Conservation (phyloP, 2,113 vertebrate species). For the Crotalus viridis region DNA sequence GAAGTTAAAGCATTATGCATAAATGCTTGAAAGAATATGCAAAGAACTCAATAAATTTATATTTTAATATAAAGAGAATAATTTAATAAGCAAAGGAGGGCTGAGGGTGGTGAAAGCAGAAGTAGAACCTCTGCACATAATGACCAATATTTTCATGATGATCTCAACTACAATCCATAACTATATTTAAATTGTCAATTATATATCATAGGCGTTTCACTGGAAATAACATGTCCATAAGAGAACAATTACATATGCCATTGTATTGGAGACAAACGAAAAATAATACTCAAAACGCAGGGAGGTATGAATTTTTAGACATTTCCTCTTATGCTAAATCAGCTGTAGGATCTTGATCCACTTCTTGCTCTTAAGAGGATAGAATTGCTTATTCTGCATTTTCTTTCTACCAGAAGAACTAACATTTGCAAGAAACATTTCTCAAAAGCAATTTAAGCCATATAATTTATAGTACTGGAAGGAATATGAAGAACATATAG, state of each 20-base stretch:
- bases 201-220: constrained; percentile 75
- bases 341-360: constrained; percentile 74
- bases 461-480: constrained; percentile 17
- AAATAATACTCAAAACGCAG: constrained; percentile 76
- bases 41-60: constrained; percentile 12
- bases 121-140: constrained; percentile 55
- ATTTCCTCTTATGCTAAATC: constrained; percentile 75
- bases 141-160: constrained; percentile 68
- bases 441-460: constrained; percentile 56
- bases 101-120: constrained; percentile 59
- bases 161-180: constrained; percentile 69
- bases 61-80: constrained; percentile 25
- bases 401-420: constrained; percentile 70
- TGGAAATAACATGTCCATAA: constrained; percentile 76
- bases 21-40: constrained; percentile 41
- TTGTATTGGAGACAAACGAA: constrained; percentile 74
- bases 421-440: constrained; percentile 59
- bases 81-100: constrained; percentile 63
- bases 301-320: constrained; percentile 76
- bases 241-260: constrained; percentile 75
- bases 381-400: constrained; percentile 73
- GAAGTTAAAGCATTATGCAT: constrained; percentile 42
- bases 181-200: constrained; percentile 74
- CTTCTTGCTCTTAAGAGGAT: constrained; percentile 74
- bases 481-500: constrained; percentile 8